Conservation (phyloP, 1,140 invertebrate genomes). For the Sitobion miscanthi region DNA sequence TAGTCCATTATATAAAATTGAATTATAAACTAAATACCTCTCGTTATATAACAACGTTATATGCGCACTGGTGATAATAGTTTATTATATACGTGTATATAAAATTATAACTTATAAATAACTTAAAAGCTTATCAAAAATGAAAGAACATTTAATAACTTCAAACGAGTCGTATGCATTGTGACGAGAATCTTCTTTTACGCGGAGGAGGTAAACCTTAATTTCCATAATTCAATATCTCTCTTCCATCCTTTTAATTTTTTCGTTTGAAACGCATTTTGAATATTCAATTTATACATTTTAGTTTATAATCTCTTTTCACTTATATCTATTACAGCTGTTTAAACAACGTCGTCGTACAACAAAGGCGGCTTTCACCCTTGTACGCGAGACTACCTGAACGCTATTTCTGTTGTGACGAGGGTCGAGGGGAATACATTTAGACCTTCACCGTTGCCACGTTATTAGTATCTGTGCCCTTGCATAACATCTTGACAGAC, state of each 20-base stretch:
- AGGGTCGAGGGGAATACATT: background rate
- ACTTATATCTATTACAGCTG: background rate
- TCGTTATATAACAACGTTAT: background rate
- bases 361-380: background rate
- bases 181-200: background rate
- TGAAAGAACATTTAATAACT: background rate
- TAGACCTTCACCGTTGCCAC: background rate
- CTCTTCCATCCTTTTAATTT: background rate
- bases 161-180: background rate
- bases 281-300: background rate
- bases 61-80: background rate
- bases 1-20: background rate
- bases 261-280: background rate
- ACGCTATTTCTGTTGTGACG: background rate
- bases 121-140: background rate
- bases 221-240: background rate
- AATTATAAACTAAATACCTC: background rate
- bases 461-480: background rate
- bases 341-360: background rate
- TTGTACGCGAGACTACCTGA: background rate
- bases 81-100: background rate
- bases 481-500: background rate
- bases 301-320: background rate
- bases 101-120: background rate
- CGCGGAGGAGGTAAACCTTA: background rate